phyloP scores from a whole-genome alignment of 2,113 vertebrate genomes.

The Zosterops hypoxanthus region DNA sequence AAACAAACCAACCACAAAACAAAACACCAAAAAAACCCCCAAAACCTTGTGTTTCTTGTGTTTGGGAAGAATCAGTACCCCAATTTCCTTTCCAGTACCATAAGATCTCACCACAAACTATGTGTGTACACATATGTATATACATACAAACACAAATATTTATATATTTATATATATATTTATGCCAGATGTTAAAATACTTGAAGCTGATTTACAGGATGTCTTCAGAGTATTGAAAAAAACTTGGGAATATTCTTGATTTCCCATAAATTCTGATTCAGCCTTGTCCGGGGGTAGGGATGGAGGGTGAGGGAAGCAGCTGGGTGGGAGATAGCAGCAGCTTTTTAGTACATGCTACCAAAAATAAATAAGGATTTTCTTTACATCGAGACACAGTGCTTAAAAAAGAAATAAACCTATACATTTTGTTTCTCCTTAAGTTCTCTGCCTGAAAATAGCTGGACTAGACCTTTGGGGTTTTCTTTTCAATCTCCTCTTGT shows the following conservation, averaged over 20 bases:
- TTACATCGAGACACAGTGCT: neutral
- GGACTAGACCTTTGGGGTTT: neutral
- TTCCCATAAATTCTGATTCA: neutral
- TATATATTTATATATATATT: neutral
- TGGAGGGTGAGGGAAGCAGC: neutral
- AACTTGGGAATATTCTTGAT: neutral
- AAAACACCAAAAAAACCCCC: no score
- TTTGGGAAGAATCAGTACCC: neutral
- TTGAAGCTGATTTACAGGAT: neutral
- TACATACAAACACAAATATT: fast-evolving
- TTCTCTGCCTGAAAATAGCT: neutral
- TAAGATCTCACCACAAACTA: neutral
- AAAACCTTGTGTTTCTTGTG: neutral
- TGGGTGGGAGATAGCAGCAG: neutral
- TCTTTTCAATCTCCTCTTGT: neutral
- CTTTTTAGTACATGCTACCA: neutral
- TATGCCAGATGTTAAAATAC: neutral
- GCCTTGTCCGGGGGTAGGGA: neutral
- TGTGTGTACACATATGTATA: fast-evolving
- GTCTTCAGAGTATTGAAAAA: neutral
- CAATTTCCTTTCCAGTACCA: neutral
- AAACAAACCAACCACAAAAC: no score
- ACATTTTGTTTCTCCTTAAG: neutral
- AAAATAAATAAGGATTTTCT: neutral
- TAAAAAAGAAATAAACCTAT: neutral